Evolutionary conservation across 2,888 invertebrate species (phyloP).

Genomic region (Ophion ellenae): DNA sequence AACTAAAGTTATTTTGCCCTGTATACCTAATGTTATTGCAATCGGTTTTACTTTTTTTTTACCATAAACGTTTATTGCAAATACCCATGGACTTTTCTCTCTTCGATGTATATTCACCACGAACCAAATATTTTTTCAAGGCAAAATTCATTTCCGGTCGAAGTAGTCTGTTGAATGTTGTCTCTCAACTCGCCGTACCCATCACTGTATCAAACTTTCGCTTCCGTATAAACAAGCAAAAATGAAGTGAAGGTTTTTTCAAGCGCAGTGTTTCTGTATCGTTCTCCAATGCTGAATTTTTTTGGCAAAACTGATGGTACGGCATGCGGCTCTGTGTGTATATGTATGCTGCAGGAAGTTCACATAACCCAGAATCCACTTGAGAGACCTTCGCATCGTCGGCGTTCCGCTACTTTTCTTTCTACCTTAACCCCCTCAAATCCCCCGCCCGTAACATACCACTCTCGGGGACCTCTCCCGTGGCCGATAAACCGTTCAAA

Average conservation of each 20-base stretch:
- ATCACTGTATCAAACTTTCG: not conserved
- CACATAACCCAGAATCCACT: conserved; percentile 45
- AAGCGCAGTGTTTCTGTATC: not conserved
- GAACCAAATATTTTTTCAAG: not conserved
- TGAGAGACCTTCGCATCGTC: conserved; percentile 46
- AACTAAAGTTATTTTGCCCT: too few species aligned
- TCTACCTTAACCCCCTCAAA: conserved; percentile 15
- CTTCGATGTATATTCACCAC: not conserved
- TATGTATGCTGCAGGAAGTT: conserved; percentile 14
- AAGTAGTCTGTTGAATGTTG: not conserved
- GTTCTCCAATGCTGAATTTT: conserved; percentile 9
- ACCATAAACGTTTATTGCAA: not conserved
- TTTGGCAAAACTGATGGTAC: conserved; percentile 22
- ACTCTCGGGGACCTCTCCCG: conserved; percentile 41
- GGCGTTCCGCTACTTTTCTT: conserved; percentile 43
- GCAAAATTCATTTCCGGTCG: not conserved
- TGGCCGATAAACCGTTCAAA: conserved; percentile 70
- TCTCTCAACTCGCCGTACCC: not conserved
- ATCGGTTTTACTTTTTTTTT: not conserved
- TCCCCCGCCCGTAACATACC: conserved; percentile 15
- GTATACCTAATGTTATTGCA: not conserved
- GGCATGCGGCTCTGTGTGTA: not conserved
- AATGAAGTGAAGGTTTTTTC: not conserved
- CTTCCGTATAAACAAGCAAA: not conserved
- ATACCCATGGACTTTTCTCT: not conserved